Evolutionary conservation across 2,888 invertebrate genomes (phyloP).

Genomic region (Melitaea athalia): DNA sequence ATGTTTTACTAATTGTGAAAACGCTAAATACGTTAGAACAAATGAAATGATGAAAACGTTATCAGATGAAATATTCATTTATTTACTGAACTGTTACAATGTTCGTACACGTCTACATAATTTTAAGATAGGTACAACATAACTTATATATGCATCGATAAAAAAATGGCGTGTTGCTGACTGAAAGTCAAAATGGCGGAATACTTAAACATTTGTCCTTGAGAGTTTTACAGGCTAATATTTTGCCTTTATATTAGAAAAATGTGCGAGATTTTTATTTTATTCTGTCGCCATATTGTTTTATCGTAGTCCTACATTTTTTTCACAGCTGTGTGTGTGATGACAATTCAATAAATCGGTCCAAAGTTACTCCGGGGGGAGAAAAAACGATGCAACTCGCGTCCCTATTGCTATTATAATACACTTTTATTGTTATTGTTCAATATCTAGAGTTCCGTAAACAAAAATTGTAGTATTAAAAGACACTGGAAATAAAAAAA

Average conservation of each 20-base stretch:
- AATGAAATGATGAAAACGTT: too few species aligned
- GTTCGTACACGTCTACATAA: too few species aligned
- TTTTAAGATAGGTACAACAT: too few species aligned
- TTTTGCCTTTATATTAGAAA: background rate
- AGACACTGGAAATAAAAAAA: background rate
- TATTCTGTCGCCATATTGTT: background rate
- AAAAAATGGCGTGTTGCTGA: too few species aligned
- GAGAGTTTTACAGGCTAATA: background rate
- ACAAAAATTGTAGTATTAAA: background rate
- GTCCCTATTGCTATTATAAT: conserved; percentile 21
- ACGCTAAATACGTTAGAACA: too few species aligned
- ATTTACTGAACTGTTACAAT: too few species aligned
- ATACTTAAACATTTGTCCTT: too few species aligned
- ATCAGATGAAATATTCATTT: too few species aligned
- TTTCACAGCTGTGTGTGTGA: conserved; percentile 13
- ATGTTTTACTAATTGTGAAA: too few species aligned
- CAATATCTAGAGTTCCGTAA: conserved; percentile 18
- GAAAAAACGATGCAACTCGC: conserved; percentile 13
- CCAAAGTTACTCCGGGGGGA: conserved; percentile 17
- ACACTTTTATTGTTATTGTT: conserved; percentile 25
- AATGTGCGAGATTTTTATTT: background rate
- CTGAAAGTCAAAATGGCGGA: too few species aligned
- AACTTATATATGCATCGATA: too few species aligned
- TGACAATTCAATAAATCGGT: conserved; percentile 28
- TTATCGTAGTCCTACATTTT: conserved; percentile 9